phyloP scores from a whole-genome alignment of 2,888 invertebrate species.

The Harpalus rufipes region DNA sequence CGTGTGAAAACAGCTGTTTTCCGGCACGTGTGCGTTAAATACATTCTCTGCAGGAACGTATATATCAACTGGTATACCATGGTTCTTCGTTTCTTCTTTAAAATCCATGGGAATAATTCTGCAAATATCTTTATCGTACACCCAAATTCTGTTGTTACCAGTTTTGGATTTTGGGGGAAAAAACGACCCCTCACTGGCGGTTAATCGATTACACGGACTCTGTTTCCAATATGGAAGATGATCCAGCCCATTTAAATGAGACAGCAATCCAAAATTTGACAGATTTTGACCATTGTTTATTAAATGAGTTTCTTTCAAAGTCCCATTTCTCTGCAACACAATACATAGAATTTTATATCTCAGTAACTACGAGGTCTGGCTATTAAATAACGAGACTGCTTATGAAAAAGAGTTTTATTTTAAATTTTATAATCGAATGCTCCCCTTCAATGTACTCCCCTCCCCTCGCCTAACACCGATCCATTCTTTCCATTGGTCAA shows the following conservation, averaged over 20 bases:
- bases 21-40: slow-evolving; percentile 83
- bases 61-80: slow-evolving; percentile 86
- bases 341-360: background rate
- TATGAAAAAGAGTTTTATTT: too few species aligned
- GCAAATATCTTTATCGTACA: slow-evolving; percentile 94
- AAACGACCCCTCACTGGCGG: slow-evolving; percentile 89
- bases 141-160: slow-evolving; percentile 83
- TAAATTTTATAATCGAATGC: too few species aligned
- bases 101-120: slow-evolving; percentile 88
- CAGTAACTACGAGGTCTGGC: too few species aligned
- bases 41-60: slow-evolving; percentile 86
- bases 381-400: too few species aligned
- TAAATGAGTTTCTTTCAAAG: slow-evolving; percentile 83
- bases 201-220: slow-evolving; percentile 85
- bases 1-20: slow-evolving; percentile 89
- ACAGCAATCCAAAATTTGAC: slow-evolving; percentile 89
- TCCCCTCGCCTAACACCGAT: too few species aligned
- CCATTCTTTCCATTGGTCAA: too few species aligned
- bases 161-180: slow-evolving; percentile 89
- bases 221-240: slow-evolving; percentile 88
- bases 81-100: slow-evolving; percentile 83
- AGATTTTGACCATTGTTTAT: slow-evolving; percentile 88
- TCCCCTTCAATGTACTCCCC: too few species aligned
- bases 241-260: slow-evolving; percentile 87
- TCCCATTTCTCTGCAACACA: slow-evolving; percentile 86